These are phyloP conservation scores for Protonibea diacanthus DNA, from an alignment of 2,797 vertebrate genomes.

Conservation along the genomic window DNA sequence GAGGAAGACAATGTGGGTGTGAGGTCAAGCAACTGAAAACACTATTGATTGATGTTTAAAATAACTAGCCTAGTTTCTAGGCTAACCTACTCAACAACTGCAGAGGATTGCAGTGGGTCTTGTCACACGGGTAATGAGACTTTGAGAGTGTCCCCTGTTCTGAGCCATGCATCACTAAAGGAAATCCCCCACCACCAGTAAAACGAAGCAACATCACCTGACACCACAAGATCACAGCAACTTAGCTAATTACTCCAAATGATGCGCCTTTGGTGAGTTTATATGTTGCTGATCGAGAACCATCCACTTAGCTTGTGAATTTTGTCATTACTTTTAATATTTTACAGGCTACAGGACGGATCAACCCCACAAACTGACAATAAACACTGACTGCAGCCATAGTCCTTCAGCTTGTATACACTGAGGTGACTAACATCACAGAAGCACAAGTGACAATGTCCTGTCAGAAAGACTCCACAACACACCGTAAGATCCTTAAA, in stretches of 20 bases:
- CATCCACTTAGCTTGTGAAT: background rate
- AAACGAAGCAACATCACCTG: constrained; percentile 29
- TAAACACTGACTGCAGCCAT: background rate
- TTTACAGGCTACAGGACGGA: background rate
- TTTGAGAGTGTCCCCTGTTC: constrained; percentile 32
- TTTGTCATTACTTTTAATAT: background rate
- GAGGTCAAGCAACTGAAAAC: constrained; percentile 13
- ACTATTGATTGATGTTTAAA: background rate
- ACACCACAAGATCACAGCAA: constrained; percentile 18
- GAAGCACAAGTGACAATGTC: background rate
- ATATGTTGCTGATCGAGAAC: background rate
- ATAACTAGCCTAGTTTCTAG: background rate
- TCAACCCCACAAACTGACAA: background rate
- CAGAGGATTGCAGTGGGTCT: background rate
- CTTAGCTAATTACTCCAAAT: background rate
- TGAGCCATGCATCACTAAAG: constrained; percentile 1
- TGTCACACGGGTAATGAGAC: constrained; percentile 5
- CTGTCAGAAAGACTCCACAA: constrained; percentile 13
- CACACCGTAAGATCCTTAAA: constrained; percentile 10
- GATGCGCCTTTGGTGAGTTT: background rate
- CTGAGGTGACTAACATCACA: background rate
- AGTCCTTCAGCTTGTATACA: background rate
- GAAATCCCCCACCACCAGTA: background rate
- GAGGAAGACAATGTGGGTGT: background rate
- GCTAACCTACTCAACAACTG: background rate